Base-by-base conservation (phyloP, 2,888 invertebrate species). In the Drosophila fulvimacula region DNA sequence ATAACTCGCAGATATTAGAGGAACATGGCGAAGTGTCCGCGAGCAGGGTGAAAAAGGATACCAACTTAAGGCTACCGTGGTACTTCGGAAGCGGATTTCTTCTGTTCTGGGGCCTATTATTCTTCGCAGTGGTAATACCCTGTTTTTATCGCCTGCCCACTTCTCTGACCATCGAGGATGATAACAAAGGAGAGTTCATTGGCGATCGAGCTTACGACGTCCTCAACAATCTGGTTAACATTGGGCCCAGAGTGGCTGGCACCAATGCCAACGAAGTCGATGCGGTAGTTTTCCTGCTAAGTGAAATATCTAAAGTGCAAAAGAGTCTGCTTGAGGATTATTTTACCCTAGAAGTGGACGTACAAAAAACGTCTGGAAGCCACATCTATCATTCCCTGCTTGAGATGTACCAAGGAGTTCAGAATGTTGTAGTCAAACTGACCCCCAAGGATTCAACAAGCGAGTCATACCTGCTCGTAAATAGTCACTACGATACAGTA, bases 401-500 rank as follows among this genome's bases (percentile, higher is more conserved):
- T 2, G 91, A 90, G 56, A 81, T 89, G 76, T 92, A 92, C 60
- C 87, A 87, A 48, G 86, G 76, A 3, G 64, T 92, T 4, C 91
- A 92, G 63, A 92, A 92, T 76, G 60, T 92, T 49, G 81, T 92
- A 4, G 92, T 92, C 0, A 91, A 90, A 71, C 63, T 92, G 34
- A 79, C 78, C 3, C 67, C 90, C 0, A 91, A 76, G 57, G 79
- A 77, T 55, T 81, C 86, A 0, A 84, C 79, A 4, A 90, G 90
- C 44, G 76, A 85, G 21, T 82, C 86, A 1, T 89, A 90, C 58
- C 72, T 92, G 10, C 93, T 98, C 39, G 93, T 99, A 59, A 99
- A 98, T 93, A 97, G 98, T 81, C 99, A 99, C 91, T 98, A 96
- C 92, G 99, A 99, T 92, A 48, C 65, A 0, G 69, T 62, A 9